Evolutionary conservation across 2,797 vertebrate species (phyloP).

Genomic region (Trematomus bernacchii): DNA sequence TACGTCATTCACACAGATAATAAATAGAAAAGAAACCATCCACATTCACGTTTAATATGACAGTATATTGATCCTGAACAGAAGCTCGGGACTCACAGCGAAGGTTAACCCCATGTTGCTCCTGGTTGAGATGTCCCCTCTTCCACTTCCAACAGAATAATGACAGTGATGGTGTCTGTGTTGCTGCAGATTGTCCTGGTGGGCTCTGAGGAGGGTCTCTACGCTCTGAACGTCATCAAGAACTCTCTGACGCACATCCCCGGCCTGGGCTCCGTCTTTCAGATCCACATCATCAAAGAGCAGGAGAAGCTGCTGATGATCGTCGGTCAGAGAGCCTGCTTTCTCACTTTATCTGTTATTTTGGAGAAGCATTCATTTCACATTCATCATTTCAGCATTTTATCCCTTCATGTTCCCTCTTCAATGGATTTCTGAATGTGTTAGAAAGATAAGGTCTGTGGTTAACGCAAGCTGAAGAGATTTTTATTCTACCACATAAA

Average conservation of each 20-base stretch:
- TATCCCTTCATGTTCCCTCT: too few relatives aligned
- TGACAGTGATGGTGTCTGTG: background rate
- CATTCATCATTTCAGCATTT: too few relatives aligned
- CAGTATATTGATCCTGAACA: background rate
- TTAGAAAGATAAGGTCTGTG: too few relatives aligned
- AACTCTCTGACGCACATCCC: slow-evolving; percentile 97
- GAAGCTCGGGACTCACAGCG: slow-evolving; percentile 9
- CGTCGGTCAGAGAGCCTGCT: slow-evolving; percentile 88
- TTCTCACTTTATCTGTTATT: background rate
- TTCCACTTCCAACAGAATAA: too few relatives aligned
- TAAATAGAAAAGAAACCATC: too few relatives aligned
- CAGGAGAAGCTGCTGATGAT: slow-evolving; percentile 98
- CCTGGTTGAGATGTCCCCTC: slow-evolving; percentile 11
- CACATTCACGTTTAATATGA: too few relatives aligned
- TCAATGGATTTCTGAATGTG: too few relatives aligned
- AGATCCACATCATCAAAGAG: slow-evolving; percentile 98
- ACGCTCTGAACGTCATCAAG: slow-evolving; percentile 97
- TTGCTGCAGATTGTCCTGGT: slow-evolving; percentile 94
- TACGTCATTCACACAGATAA: too few relatives aligned
- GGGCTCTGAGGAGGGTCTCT: slow-evolving; percentile 98
- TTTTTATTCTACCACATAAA: too few relatives aligned
- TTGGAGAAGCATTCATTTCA: too few relatives aligned
- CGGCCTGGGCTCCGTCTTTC: slow-evolving; percentile 96
- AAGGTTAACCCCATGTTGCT: slow-evolving; percentile 8
- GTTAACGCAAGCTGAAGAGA: too few relatives aligned